Evolutionary conservation across 2,888 invertebrate genomes (phyloP).

Genomic region (Epirrita christyi): DNA sequence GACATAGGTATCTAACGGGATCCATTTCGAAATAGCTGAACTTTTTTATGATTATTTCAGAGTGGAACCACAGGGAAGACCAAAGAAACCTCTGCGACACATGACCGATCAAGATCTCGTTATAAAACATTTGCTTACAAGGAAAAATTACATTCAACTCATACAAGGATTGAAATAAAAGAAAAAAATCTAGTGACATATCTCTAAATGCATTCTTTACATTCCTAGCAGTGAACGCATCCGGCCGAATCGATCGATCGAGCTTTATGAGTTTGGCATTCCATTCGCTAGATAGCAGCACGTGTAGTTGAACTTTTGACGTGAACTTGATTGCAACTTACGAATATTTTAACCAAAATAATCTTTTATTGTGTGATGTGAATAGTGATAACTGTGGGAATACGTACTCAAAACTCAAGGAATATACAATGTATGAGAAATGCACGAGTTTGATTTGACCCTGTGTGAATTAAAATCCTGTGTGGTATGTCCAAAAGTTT

Average conservation of each 20-base stretch:
- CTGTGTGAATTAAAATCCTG: constrained; percentile 46
- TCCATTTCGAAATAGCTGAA: background rate
- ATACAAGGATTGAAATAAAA: constrained; percentile 48
- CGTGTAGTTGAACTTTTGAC: constrained; percentile 80
- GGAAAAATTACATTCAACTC: constrained; percentile 58
- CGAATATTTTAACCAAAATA: constrained; percentile 81
- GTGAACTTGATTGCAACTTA: constrained; percentile 80
- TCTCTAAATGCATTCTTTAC: constrained; percentile 55
- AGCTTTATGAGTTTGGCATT: constrained; percentile 69
- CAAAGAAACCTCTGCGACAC: constrained; percentile 49
- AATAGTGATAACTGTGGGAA: constrained; percentile 70
- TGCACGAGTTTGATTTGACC: constrained; percentile 54
- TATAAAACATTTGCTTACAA: constrained; percentile 60
- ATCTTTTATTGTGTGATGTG: constrained; percentile 74
- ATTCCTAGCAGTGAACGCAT: constrained; percentile 58
- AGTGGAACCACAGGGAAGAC: constrained; percentile 11
- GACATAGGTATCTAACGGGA: constrained; percentile 7
- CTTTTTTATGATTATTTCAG: constrained; percentile 41
- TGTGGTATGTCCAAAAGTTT: constrained; percentile 43
- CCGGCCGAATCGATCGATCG: constrained; percentile 60
- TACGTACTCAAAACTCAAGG: constrained; percentile 53
- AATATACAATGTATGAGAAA: constrained; percentile 63
- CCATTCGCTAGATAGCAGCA: constrained; percentile 70
- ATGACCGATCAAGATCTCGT: constrained; percentile 63
- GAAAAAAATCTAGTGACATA: constrained; percentile 35